Base-by-base conservation (phyloP, 30 jellyfish, hydroid and myxozoan genomes). In the Pseudorhiza aurosa region DNA sequence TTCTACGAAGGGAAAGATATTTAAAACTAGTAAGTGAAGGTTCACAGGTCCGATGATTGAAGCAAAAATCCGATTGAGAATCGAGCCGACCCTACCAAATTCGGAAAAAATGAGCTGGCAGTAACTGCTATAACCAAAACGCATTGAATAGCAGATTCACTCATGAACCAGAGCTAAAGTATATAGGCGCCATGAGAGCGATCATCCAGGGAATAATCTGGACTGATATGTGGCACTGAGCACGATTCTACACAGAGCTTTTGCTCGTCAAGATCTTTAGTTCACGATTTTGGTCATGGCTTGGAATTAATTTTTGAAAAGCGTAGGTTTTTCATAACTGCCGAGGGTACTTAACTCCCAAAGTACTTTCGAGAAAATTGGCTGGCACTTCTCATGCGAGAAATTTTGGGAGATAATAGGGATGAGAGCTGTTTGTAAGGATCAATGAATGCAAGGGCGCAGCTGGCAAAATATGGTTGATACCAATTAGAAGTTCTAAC, bases 321-420 rank as follows among this genome's bases (percentile, higher is more conserved):
- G 50, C 70, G 85, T 71, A 50, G 85, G 85, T 32, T 71, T 71
- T 71, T 12, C 6, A 53, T 14, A 71, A 71, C 85, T 71, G 45
- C 72, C 85, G 69, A 37, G 50, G 19, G 35, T 33, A 72, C 53
- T 71, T 51, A 71, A 47, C 62, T 26, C 2, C n/a, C 22, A 47
- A 47, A 47, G 85, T 14, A 26, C 7, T 37, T 21, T 32, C 47
- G 50, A 71, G 55, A 24, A 58, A 47, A 71, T 71, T 71, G 50
- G 72, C 47, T 46, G 85, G 47, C 72, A 71, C 58, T 30, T 71
- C 71, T 71, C 55, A 71, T 49, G 72, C 59, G 72, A 49, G 35
- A 45, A 71, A 29, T 40, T 40, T 49, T 17, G 24, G 35, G 24
- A 17, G 67, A 39, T 40, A 28, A 39, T 4, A 33, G 27, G 50